phyloP scores from a whole-genome alignment of 2,888 invertebrate genomes.

The Kryphioiulus occultus region DNA sequence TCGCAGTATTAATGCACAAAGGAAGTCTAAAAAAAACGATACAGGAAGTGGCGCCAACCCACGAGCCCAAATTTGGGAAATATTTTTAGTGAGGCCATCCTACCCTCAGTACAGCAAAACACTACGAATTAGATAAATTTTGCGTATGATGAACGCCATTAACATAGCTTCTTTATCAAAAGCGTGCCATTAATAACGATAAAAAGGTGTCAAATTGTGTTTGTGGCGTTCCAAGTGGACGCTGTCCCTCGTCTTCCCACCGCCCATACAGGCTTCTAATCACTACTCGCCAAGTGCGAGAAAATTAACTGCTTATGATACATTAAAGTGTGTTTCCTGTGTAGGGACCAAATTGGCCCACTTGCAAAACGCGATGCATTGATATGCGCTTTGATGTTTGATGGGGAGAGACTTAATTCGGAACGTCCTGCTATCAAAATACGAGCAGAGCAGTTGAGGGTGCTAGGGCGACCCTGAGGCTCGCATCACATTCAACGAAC shows the following conservation, averaged over 20 bases:
- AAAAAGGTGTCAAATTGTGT: conserved; percentile 14
- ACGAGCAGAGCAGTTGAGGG: not conserved
- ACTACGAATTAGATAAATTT: not conserved
- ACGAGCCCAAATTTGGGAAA: conserved; percentile 32
- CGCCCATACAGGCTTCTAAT: conserved; percentile 10
- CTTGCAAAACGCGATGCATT: conserved; percentile 2
- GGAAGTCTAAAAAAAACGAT: conserved; percentile 8
- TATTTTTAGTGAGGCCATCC: not conserved
- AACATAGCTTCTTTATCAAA: not conserved
- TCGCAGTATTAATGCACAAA: conserved; percentile 4
- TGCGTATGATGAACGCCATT: not conserved
- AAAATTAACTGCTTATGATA: conserved; percentile 28
- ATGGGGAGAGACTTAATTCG: not conserved
- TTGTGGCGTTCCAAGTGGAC: not conserved
- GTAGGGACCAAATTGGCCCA: conserved; percentile 32
- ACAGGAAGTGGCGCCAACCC: conserved; percentile 27
- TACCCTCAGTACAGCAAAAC: not conserved
- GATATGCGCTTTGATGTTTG: not conserved
- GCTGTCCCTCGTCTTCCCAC: not conserved
- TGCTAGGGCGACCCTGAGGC: not conserved
- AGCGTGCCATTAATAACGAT: conserved; percentile 32
- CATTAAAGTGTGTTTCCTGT: conserved; percentile 40
- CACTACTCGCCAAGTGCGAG: not conserved
- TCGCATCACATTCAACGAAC: not conserved
- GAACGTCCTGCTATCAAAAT: conserved; percentile 30